Evolutionary conservation across 1,140 invertebrate species (phyloP).

Genomic region (Drosophila seguyi): DNA sequence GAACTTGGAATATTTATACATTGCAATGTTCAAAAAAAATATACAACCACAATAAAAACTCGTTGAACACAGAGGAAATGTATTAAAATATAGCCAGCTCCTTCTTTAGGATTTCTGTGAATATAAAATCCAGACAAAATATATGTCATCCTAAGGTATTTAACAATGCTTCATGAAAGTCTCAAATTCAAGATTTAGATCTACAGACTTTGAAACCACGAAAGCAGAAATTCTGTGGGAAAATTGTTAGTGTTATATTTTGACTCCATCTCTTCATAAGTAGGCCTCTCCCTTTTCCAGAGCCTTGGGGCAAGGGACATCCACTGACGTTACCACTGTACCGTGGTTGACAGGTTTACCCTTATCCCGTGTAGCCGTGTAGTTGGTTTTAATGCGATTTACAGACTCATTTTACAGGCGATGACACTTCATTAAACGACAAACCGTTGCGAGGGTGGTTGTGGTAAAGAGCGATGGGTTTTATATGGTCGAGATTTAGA

Average conservation of each 20-base stretch:
- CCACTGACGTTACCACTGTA: conserved; percentile 33
- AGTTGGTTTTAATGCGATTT: conserved; percentile 81
- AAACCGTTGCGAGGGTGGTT: conserved; percentile 61
- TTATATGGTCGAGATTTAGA: conserved; percentile 13
- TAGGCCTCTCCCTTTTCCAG: neutral
- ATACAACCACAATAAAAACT: too few relatives aligned
- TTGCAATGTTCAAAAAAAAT: too few relatives aligned
- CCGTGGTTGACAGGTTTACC: conserved; percentile 72
- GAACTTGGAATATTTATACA: too few relatives aligned
- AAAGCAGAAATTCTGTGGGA: conserved; percentile 21
- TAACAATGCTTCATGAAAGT: neutral
- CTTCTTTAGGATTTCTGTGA: too few relatives aligned
- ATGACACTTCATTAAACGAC: conserved; percentile 83
- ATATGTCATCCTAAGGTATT: neutral
- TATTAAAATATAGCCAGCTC: too few relatives aligned
- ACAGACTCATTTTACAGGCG: conserved; percentile 83
- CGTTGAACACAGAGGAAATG: too few relatives aligned
- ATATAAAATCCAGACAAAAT: neutral
- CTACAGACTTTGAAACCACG: neutral
- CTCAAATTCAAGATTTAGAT: neutral
- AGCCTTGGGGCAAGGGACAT: conserved; percentile 47
- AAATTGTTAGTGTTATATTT: conserved; percentile 24
- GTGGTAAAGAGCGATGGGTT: conserved; percentile 33
- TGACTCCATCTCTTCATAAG: neutral
- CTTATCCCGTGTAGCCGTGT: conserved; percentile 71